A percentile compares a stretch with the other conserved stretches of the same genome.
These are phyloP conservation scores for Coryphaenoides rupestris DNA, from an alignment of 2,113 vertebrate genomes.

Conservation along the genomic window DNA sequence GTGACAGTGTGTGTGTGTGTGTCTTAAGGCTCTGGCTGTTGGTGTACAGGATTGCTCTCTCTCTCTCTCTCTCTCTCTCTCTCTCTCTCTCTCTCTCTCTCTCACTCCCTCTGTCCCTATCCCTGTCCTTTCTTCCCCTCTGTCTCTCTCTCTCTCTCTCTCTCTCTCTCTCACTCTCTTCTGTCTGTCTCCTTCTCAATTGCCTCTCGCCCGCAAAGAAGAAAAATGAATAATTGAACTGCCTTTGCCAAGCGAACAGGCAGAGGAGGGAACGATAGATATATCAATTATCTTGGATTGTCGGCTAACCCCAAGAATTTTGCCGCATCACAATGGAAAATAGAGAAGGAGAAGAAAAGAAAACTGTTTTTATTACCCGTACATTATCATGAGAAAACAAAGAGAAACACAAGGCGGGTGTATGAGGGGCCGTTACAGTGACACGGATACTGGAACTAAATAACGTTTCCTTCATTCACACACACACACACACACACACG, in stretches of 20 bases:
- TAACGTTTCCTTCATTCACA: neutral
- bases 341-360: neutral
- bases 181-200: too few relatives aligned
- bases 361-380: conserved; percentile 30
- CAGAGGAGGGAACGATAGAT: conserved; percentile 27
- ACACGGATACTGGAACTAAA: neutral
- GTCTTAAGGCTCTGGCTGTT: conserved; percentile 34
- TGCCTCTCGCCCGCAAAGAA: conserved; percentile 16
- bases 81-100: neutral
- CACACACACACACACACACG: conserved; percentile 3
- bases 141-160: neutral
- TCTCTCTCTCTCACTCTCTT: neutral
- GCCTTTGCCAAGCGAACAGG: conserved; percentile 31
- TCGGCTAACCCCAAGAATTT: conserved; percentile 27
- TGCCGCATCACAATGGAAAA: conserved; percentile 4
- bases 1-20: conserved; percentile 55
- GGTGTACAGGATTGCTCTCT: conserved; percentile 29
- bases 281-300: conserved; percentile 46
- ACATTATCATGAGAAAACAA: conserved; percentile 36
- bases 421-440: conserved; percentile 2
- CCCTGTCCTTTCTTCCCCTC: neutral
- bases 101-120: neutral
- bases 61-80: neutral
- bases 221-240: conserved; percentile 49
- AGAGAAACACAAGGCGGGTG: conserved; percentile 15